Conservation (phyloP, 2,797 vertebrate species). For the Nyctalus aviator region DNA sequence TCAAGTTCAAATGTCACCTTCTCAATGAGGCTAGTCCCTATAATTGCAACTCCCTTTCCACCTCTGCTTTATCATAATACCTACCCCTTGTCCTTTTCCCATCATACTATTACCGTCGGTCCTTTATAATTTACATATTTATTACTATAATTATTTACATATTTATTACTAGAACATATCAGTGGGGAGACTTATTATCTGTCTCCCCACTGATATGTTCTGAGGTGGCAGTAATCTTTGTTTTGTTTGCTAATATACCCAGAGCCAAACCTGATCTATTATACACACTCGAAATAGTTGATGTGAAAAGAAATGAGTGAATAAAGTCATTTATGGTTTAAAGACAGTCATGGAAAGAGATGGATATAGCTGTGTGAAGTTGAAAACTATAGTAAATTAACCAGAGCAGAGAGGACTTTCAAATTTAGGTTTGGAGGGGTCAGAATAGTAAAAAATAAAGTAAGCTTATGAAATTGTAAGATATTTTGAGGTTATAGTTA, state of each 20-base stretch:
- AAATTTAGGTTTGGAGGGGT: neutral
- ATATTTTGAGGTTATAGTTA: slow-evolving; percentile 14
- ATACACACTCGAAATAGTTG: neutral
- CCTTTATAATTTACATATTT: neutral
- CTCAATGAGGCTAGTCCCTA: neutral
- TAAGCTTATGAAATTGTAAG: slow-evolving; percentile 8
- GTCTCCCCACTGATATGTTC: neutral
- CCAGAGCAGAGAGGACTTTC: neutral
- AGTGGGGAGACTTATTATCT: neutral
- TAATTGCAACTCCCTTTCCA: neutral
- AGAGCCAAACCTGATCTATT: neutral
- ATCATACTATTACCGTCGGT: neutral
- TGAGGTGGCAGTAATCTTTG: neutral
- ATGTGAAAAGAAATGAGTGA: neutral
- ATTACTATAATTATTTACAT: neutral
- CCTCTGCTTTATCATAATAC: neutral
- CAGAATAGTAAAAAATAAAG: neutral
- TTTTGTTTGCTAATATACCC: neutral
- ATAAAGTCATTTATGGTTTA: neutral
- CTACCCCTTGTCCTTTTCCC: neutral
- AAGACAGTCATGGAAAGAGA: neutral
- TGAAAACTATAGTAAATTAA: neutral
- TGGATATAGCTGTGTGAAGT: neutral
- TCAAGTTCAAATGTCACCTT: neutral
- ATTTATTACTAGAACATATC: neutral